A percentile compares a stretch with the other conserved stretches of the same genome.
Conservation (phyloP, 2,888 invertebrate species). For the Eupelmus urozonus region DNA sequence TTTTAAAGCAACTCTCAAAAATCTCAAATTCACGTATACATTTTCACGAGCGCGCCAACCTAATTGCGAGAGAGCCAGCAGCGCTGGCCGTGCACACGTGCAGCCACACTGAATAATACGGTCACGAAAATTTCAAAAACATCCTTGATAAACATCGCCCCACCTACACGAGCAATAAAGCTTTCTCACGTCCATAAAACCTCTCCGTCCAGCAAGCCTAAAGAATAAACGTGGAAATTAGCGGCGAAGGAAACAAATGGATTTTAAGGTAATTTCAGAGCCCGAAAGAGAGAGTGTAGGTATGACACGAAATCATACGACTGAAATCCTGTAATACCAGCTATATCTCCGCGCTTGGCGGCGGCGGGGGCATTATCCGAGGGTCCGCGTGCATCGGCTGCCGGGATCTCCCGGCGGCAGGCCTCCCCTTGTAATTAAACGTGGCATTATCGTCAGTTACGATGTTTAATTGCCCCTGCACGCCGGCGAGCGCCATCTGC, state of each 20-base stretch:
- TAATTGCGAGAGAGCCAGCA: too few relatives aligned
- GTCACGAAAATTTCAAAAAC: slow-evolving; percentile 10
- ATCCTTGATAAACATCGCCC: not conserved
- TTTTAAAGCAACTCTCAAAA: too few relatives aligned
- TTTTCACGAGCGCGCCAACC: too few relatives aligned
- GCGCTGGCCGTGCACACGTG: too few relatives aligned
- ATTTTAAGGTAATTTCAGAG: slow-evolving; percentile 17
- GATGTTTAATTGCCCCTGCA: slow-evolving; percentile 66
- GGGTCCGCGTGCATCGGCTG: slow-evolving; percentile 49
- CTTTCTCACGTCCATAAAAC: not conserved
- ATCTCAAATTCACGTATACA: too few relatives aligned
- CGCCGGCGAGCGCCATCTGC: slow-evolving; percentile 64
- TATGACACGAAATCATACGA: slow-evolving; percentile 61
- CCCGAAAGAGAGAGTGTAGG: not conserved
- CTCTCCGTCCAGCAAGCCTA: too few relatives aligned
- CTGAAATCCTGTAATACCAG: slow-evolving; percentile 62
- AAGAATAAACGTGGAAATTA: slow-evolving; percentile 13
- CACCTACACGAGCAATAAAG: not conserved
- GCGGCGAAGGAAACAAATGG: not conserved
- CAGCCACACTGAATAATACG: too few relatives aligned
- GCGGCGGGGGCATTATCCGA: too few relatives aligned
- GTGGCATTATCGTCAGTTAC: slow-evolving; percentile 66
- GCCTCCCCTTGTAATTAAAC: slow-evolving; percentile 65
- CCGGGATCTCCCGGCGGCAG: slow-evolving; percentile 23
- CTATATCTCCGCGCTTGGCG: slow-evolving; percentile 62